Evolutionary conservation across 2,113 vertebrate genomes (phyloP).

Genomic region (Synodontis membranacea): DNA sequence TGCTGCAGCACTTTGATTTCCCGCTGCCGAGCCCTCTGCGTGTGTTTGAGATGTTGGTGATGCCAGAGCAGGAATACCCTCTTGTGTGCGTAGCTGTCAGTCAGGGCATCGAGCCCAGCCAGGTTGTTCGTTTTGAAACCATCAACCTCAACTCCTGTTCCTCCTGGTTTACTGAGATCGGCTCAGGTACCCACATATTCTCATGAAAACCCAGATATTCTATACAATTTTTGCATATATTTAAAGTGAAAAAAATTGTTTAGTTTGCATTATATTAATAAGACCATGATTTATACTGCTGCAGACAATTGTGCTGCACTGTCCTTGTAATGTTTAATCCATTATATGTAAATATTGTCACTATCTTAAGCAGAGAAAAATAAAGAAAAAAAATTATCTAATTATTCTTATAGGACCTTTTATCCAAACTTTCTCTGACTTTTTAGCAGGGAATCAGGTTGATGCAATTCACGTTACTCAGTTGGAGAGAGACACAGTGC

Average conservation of each 20-base stretch:
- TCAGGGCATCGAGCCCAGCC: slow-evolving; percentile 78
- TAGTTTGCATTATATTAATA: neutral
- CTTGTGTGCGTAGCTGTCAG: slow-evolving; percentile 96
- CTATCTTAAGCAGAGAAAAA: no score
- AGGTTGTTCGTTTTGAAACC: slow-evolving; percentile 96
- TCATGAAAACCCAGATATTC: neutral
- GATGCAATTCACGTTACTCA: slow-evolving; percentile 96
- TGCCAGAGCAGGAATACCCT: slow-evolving; percentile 96
- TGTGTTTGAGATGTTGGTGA: slow-evolving; percentile 98
- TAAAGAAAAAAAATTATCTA: no score
- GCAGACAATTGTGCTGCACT: neutral
- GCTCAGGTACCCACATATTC: slow-evolving; percentile 73
- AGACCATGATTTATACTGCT: neutral
- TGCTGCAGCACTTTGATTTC: slow-evolving; percentile 94
- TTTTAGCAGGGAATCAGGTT: slow-evolving; percentile 83
- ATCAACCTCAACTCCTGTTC: slow-evolving; percentile 99
- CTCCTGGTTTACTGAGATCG: slow-evolving; percentile 97
- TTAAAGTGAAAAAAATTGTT: neutral
- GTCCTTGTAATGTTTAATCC: neutral
- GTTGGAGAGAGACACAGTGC: slow-evolving; percentile 94
- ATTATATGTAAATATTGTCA: neutral
- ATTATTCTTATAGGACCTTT: no score
- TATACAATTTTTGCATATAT: neutral
- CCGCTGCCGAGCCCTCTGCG: slow-evolving; percentile 91
- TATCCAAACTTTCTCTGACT: neutral